Evolutionary conservation across 2,113 vertebrate genomes (phyloP).

Genomic region (Dasyurus viverrinus): DNA sequence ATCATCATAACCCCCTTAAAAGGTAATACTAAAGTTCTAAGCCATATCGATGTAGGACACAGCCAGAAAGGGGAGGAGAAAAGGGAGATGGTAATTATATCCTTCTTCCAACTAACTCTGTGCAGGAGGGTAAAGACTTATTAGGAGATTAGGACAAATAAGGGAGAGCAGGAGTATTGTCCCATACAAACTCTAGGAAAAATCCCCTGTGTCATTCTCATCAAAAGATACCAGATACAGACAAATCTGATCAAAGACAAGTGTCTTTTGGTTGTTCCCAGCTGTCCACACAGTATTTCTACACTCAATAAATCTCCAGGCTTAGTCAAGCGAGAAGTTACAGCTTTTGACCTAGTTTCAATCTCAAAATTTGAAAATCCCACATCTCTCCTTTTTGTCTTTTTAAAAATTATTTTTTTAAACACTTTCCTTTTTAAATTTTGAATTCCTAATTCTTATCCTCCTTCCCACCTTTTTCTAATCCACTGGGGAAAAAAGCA

Average conservation of each 20-base stretch:
- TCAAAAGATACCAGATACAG: background rate
- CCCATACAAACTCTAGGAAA: background rate
- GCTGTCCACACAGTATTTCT: background rate
- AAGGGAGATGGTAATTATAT: background rate
- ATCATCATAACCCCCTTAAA: background rate
- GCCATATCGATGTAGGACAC: background rate
- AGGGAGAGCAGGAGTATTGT: background rate
- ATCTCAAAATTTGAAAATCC: background rate
- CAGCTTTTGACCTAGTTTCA: background rate
- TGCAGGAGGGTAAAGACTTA: background rate
- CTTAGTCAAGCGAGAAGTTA: background rate
- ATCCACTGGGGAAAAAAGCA: background rate
- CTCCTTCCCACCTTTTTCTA: background rate
- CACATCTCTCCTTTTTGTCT: background rate
- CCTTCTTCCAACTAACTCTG: background rate
- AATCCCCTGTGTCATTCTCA: background rate
- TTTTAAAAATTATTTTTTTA: background rate
- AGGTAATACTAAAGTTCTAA: background rate
- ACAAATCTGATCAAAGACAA: background rate
- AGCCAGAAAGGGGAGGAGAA: background rate
- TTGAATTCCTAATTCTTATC: background rate
- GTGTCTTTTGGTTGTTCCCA: background rate
- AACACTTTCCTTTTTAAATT: background rate
- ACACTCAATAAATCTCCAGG: background rate
- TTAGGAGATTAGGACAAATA: background rate